A percentile compares a stretch with the other conserved stretches of the same genome.
Conservation (phyloP, 2,113 vertebrate species). For the Trematomus loennbergii region DNA sequence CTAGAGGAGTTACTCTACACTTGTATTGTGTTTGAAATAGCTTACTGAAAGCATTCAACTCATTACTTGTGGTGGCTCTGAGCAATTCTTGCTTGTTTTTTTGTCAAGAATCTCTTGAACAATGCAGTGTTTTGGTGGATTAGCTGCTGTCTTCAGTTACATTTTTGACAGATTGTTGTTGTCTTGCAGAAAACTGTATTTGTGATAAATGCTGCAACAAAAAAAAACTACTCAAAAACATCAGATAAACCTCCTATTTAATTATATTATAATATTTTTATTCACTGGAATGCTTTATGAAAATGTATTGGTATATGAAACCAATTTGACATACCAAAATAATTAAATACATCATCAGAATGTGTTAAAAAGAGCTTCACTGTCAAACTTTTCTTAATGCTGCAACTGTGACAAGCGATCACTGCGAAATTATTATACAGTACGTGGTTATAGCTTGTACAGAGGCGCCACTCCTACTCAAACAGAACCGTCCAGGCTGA, state of each 20-base stretch:
- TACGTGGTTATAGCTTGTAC: slow-evolving; percentile 12
- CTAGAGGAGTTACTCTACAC: background rate
- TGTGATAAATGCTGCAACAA: background rate
- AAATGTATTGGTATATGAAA: background rate
- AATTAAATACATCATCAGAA: background rate
- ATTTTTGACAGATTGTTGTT: background rate
- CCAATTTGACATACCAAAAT: background rate
- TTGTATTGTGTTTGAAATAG: background rate
- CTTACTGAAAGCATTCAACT: background rate
- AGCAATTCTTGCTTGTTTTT: background rate
- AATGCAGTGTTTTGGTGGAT: background rate
- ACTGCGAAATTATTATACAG: background rate
- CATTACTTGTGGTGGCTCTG: background rate
- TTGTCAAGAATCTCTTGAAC: slow-evolving; percentile 4
- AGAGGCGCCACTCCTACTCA: slow-evolving; percentile 51
- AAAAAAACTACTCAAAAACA: background rate
- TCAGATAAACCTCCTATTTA: background rate
- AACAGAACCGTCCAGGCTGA: slow-evolving; percentile 26
- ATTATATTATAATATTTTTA: background rate
- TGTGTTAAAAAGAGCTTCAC: too few species aligned
- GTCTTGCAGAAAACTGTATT: background rate
- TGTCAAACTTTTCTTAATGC: background rate
- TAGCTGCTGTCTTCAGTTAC: background rate
- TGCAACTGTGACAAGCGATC: background rate
- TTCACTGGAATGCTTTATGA: background rate